Percentiles rank a stretch among this genome's conserved stretches.
Evolutionary conservation across 2,797 vertebrate genomes (phyloP).

Genomic region (Cuniculus paca): DNA sequence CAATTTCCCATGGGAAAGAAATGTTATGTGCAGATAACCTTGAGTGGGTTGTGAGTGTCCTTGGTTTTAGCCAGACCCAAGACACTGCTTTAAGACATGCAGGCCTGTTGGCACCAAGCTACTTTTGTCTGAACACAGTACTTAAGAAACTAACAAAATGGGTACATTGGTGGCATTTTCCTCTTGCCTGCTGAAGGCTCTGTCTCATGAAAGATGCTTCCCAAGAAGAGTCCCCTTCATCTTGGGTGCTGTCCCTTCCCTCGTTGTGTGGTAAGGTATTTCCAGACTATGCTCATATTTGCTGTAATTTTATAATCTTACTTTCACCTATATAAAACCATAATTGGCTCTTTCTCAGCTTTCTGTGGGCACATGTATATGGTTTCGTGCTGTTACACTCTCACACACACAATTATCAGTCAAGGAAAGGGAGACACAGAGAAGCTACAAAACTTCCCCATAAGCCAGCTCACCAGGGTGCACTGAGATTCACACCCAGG

Average conservation of each 20-base stretch:
- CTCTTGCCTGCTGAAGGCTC: too few relatives aligned
- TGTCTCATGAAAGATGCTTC: too few relatives aligned
- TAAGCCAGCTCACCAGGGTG: neutral
- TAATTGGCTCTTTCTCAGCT: neutral
- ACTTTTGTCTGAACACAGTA: neutral
- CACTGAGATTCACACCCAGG: neutral
- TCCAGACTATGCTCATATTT: neutral
- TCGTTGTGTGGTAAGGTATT: too few relatives aligned
- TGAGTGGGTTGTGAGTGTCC: neutral
- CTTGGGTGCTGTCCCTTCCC: too few relatives aligned
- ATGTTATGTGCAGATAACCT: neutral
- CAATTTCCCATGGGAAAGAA: neutral
- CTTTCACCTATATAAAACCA: neutral
- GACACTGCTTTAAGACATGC: neutral
- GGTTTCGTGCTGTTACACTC: neutral
- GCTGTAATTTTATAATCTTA: neutral
- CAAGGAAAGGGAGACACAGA: neutral
- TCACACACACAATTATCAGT: neutral
- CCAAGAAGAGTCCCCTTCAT: too few relatives aligned
- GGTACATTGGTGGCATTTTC: too few relatives aligned
- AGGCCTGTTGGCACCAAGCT: neutral
- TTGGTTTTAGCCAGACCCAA: neutral
- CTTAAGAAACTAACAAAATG: neutral
- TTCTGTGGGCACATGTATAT: neutral
- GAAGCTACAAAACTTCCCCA: neutral